Base-by-base conservation (phyloP, 2,888 invertebrate species). In the Acanthosepion lycidas region DNA sequence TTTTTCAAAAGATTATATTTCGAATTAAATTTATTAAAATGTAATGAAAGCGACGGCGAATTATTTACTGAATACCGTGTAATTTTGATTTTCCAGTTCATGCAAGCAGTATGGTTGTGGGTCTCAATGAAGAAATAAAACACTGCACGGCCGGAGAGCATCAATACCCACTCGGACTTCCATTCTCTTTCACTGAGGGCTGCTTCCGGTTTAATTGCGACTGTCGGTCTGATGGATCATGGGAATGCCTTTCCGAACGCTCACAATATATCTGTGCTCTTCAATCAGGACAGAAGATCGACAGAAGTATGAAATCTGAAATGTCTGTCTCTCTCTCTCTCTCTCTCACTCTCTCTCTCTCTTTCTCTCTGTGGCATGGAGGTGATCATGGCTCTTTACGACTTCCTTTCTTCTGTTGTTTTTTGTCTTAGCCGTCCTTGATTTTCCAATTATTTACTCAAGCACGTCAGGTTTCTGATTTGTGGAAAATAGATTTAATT, bases 141-240 rank as follows among this genome's bases (percentile, higher is more conserved):
- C 9, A 48, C 48, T 92, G 92, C 51, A 28, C 20, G 5, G 92
- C 92, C 12, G 28, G 18, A 15, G 51, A 28, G 12, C 48, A 49
- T 12, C 49, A 23, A 49, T 92, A 48, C 18, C 48, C 92, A 92
- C 51, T 92, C 5, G 92, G 48, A 42, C 49, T 3, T 23, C 95
- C 95, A 28, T 96, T 96, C 94, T 94, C 95, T n/a, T 95, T 96
- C 92, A 94, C 95, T 15, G 95, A 96, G 92, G 96, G 95, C 42
- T 96, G 96, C 94, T 94, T 95, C 53, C 95, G 96, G 93, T 96
- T 96, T 91, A 95, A 96, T 91, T 96, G 96, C 94, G 95, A 95
- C 94, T 96, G 96, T 94, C 95, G 95, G 18, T 96, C 96, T 95
- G 95, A 95, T 78, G 96, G 96, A 0, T 94, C 95, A 4, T 96